phyloP scores from a whole-genome alignment of 2,888 invertebrate species.

The Pimpla rufipes region DNA sequence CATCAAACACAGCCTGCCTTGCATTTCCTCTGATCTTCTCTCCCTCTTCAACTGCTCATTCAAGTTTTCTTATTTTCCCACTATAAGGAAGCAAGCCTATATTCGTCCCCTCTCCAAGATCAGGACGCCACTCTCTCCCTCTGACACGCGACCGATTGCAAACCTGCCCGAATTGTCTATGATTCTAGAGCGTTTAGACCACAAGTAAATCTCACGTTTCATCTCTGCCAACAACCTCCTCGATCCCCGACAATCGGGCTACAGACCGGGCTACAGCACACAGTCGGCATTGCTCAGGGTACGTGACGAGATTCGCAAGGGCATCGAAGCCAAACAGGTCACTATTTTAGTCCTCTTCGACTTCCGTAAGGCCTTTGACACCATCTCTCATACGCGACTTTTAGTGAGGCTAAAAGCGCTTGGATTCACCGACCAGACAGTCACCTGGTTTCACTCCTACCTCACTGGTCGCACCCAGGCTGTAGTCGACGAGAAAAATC shows the following conservation, averaged over 20 bases:
- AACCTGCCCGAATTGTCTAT: background rate
- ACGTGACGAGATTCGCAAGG: background rate
- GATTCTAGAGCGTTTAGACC: background rate
- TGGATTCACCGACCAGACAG: too few relatives aligned
- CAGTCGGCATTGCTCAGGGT: background rate
- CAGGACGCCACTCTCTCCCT: background rate
- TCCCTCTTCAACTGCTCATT: slow-evolving; percentile 1
- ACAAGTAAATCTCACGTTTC: background rate
- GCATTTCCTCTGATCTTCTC: background rate
- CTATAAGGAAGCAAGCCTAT: background rate
- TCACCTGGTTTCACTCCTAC: too few relatives aligned
- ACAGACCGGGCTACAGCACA: background rate
- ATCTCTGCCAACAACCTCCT: background rate
- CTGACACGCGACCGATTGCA: background rate
- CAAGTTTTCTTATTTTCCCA: background rate
- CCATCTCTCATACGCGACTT: background rate
- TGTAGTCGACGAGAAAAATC: too few relatives aligned
- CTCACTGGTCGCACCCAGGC: too few relatives aligned
- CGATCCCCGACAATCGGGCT: background rate
- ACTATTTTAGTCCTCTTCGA: background rate
- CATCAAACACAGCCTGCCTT: background rate
- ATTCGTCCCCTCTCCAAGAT: slow-evolving; percentile 4
- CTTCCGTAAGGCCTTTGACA: slow-evolving; percentile 10
- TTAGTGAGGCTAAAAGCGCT: background rate
- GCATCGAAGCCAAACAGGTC: background rate